phyloP scores from a whole-genome alignment of 2,113 vertebrate species.

The Hiodon alosoides region DNA sequence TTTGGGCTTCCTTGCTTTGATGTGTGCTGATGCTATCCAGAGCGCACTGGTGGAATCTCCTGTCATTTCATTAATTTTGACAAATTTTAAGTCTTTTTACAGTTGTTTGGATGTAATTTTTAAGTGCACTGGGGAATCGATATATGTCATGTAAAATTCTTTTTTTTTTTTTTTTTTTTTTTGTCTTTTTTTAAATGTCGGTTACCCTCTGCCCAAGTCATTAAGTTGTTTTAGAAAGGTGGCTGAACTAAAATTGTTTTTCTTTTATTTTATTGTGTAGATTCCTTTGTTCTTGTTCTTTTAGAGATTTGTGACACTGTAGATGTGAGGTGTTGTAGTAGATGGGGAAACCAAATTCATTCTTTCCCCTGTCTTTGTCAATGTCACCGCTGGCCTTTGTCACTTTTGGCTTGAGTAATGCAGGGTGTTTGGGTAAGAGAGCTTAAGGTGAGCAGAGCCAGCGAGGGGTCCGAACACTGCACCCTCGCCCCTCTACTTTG shows the following conservation, averaged over 20 bases:
- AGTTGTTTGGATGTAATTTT: too few relatives aligned
- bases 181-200: too few relatives aligned
- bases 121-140: too few relatives aligned
- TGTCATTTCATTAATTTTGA: slow-evolving; percentile 30
- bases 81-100: neutral
- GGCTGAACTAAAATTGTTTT: too few relatives aligned
- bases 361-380: neutral
- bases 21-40: slow-evolving; percentile 24
- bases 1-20: slow-evolving; percentile 23
- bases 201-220: too few relatives aligned
- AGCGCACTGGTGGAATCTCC: slow-evolving; percentile 28
- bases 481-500: neutral
- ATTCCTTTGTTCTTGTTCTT: too few relatives aligned
- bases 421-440: neutral
- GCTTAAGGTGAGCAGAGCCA: neutral
- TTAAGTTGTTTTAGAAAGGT: too few relatives aligned
- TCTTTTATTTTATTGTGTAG: too few relatives aligned
- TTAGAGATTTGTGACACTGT: too few relatives aligned
- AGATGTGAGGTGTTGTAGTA: too few relatives aligned
- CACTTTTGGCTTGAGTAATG: neutral
- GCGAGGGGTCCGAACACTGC: neutral
- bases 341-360: neutral
- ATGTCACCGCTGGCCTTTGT: neutral
- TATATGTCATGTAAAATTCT: too few relatives aligned
- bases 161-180: too few relatives aligned